A percentile compares a stretch with the other conserved stretches of the same genome.
Conservation (phyloP, 1,140 invertebrate genomes). For the Eulimnadia texana region DNA sequence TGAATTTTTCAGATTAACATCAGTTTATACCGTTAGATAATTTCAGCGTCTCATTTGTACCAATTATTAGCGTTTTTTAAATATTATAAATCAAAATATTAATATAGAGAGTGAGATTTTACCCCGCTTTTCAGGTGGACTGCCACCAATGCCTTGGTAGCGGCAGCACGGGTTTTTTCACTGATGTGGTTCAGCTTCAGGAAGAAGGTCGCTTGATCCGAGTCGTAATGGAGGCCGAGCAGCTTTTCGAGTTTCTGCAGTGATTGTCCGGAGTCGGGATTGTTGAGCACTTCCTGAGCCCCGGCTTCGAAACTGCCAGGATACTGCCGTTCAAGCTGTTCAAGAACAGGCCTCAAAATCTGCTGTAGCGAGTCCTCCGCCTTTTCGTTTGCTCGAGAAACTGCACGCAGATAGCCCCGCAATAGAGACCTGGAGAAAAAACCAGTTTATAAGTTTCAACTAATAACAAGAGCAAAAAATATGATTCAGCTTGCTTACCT, state of each 20-base stretch:
- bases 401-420: neutral
- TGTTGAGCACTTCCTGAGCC: slow-evolving; percentile 3
- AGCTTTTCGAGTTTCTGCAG: neutral
- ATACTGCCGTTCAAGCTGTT: slow-evolving; percentile 15
- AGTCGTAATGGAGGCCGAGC: slow-evolving; percentile 2
- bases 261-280: neutral
- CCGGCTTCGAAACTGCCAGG: slow-evolving; percentile 18
- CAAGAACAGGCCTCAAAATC: neutral
- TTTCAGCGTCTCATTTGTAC: neutral
- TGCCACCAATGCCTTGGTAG: neutral
- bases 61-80: neutral
- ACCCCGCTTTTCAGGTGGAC: neutral
- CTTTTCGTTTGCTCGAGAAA: neutral
- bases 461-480: neutral
- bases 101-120: too few species aligned
- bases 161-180: slow-evolving; percentile 4
- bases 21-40: too few species aligned
- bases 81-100: too few species aligned
- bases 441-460: neutral
- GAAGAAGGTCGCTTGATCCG: slow-evolving; percentile 7
- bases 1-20: too few species aligned
- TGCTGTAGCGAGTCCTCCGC: neutral
- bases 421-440: slow-evolving; percentile 1
- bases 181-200: slow-evolving; percentile 9
- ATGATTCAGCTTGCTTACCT: slow-evolving; percentile 4